phyloP scores from a whole-genome alignment of 92 coral and sea anemone species.

The Virgularia gustaviana region DNA sequence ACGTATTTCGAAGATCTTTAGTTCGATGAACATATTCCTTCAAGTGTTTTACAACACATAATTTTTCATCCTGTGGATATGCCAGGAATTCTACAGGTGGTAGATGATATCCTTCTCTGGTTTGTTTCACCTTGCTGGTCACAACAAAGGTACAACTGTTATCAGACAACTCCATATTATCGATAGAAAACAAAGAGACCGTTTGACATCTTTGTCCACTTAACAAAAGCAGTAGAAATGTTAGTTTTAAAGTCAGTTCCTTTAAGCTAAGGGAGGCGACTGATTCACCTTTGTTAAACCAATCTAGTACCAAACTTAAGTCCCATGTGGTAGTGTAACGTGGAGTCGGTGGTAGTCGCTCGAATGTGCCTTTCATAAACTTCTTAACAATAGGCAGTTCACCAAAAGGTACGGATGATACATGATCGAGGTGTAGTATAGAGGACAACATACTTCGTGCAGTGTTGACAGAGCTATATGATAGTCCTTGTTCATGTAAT shows the following conservation, averaged over 20 bases:
- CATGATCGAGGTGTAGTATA: constrained; percentile 38
- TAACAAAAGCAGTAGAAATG: constrained; percentile 36
- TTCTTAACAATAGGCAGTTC: constrained; percentile 49
- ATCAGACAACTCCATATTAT: constrained; percentile 15
- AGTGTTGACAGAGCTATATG: constrained; percentile 51
- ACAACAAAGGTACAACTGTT: constrained; percentile 30
- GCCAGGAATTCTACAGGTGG: constrained; percentile 15
- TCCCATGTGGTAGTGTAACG: constrained; percentile 48
- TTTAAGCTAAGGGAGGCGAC: constrained; percentile 33
- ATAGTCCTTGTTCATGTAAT: constrained; percentile 46
- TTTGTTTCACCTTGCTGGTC: constrained; percentile 41
- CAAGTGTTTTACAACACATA: constrained; percentile 32
- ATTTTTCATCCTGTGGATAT: constrained; percentile 19
- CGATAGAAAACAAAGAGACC: constrained; percentile 14
- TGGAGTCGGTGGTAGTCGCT: constrained; percentile 44
- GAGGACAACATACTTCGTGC: constrained; percentile 56
- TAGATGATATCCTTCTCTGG: constrained; percentile 41
- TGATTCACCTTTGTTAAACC: constrained; percentile 28
- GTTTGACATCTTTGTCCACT: constrained; percentile 54
- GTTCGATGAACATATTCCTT: constrained; percentile 30
- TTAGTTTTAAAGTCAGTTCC: constrained; percentile 43
- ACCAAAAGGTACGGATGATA: constrained; percentile 41
- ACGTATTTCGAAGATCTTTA: not conserved
- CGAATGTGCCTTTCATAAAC: constrained; percentile 53
- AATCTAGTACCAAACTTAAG: constrained; percentile 13